phyloP scores from a whole-genome alignment of 2,888 invertebrate genomes.

The Trissolcus brochymenae region DNA sequence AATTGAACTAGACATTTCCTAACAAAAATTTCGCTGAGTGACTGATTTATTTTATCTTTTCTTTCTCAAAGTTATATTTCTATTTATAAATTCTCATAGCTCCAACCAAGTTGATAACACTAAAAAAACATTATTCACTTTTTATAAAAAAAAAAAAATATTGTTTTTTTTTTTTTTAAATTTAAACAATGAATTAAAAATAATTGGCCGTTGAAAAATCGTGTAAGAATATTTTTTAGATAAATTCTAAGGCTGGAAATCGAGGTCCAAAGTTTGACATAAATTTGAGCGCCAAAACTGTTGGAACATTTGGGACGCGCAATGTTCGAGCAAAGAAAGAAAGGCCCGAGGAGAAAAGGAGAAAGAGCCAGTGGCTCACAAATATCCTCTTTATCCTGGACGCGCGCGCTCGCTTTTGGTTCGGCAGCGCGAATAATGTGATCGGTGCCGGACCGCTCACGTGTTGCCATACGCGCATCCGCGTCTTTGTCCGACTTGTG shows the following conservation, averaged over 20 bases:
- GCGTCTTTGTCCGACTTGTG: conserved; percentile 55
- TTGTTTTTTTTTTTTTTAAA: too few relatives aligned
- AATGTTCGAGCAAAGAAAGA: conserved; percentile 17
- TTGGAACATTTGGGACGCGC: conserved; percentile 7
- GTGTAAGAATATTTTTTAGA: too few relatives aligned
- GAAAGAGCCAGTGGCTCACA: conserved; percentile 25
- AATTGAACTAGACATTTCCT: conserved; percentile 22
- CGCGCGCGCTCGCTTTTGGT: conserved; percentile 31
- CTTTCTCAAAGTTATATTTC: not conserved
- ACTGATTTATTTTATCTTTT: conserved; percentile 4
- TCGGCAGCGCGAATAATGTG: conserved; percentile 68
- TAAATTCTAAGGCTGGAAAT: too few relatives aligned
- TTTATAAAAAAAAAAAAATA: too few relatives aligned
- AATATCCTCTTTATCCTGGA: conserved; percentile 35
- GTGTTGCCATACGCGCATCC: conserved; percentile 32
- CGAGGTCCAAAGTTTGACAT: not conserved
- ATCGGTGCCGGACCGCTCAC: conserved; percentile 32
- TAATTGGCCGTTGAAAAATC: too few relatives aligned
- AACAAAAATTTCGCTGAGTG: not conserved
- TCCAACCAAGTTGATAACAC: too few relatives aligned
- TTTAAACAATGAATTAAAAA: too few relatives aligned
- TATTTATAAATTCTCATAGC: not conserved
- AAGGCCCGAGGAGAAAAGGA: conserved; percentile 19
- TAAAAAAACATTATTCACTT: too few relatives aligned
- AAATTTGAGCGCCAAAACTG: not conserved